Percentiles rank a stretch among this genome's conserved stretches.
These are phyloP conservation scores for Mycetomoellerius zeteki DNA, from an alignment of 1,140 invertebrate genomes.

Conservation along the genomic window DNA sequence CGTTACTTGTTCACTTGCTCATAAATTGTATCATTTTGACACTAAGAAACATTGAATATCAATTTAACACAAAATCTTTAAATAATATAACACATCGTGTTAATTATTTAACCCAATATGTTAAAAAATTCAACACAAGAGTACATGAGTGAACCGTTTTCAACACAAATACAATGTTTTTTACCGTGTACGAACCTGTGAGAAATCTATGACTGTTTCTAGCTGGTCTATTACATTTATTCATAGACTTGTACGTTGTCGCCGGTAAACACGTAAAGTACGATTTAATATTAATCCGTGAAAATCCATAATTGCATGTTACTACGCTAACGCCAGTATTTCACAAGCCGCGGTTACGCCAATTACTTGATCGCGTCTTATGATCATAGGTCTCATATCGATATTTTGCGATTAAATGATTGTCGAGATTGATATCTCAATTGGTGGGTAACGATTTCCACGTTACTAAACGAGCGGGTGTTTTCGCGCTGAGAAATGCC, in stretches of 20 bases:
- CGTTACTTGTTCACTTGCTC: too few relatives aligned
- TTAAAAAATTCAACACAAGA: too few relatives aligned
- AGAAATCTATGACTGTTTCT: slow-evolving; percentile 20
- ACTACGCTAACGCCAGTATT: slow-evolving; percentile 50
- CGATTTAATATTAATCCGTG: slow-evolving; percentile 71
- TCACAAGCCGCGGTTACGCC: slow-evolving; percentile 53
- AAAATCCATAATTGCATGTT: slow-evolving; percentile 76
- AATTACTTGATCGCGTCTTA: slow-evolving; percentile 34
- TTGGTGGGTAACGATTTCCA: slow-evolving; percentile 72
- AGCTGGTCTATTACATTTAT: slow-evolving; percentile 22
- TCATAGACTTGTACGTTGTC: slow-evolving; percentile 22
- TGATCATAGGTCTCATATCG: slow-evolving; percentile 60
- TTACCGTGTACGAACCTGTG: background rate
- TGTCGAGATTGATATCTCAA: slow-evolving; percentile 77
- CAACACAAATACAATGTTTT: too few relatives aligned
- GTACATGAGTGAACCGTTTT: too few relatives aligned
- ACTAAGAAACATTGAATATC: too few relatives aligned
- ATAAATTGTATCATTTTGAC: too few relatives aligned
- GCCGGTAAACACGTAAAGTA: slow-evolving; percentile 56
- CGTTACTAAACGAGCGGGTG: slow-evolving; percentile 59
- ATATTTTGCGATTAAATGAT: slow-evolving; percentile 75
- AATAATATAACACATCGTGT: too few relatives aligned
- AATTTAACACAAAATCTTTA: too few relatives aligned
- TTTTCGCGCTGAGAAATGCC: slow-evolving; percentile 62
- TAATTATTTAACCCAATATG: too few relatives aligned